Conservation (phyloP, 2,888 invertebrate species). For the Acronicta psi region DNA sequence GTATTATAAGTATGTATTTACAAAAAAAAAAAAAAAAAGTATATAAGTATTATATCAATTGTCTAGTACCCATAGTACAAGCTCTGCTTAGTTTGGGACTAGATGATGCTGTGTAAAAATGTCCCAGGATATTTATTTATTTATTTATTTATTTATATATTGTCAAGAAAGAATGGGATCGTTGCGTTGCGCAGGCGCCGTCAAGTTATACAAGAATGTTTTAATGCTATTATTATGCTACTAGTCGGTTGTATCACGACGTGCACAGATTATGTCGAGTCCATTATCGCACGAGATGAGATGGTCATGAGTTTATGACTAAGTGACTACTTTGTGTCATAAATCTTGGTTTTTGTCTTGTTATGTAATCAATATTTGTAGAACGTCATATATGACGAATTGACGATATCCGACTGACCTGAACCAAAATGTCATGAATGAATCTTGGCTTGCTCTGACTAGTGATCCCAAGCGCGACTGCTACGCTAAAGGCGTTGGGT, state of each 20-base stretch:
- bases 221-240: constrained; percentile 54
- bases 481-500: too few relatives aligned
- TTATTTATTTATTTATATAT: constrained; percentile 55
- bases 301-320: constrained; percentile 1
- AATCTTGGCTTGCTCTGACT: too few relatives aligned
- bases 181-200: constrained; percentile 39
- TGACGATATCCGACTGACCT: too few relatives aligned
- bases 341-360: constrained; percentile 2
- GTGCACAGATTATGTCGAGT: constrained; percentile 24
- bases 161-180: constrained; percentile 39
- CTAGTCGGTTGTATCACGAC: constrained; percentile 49
- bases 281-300: constrained; percentile 46
- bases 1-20: too few relatives aligned
- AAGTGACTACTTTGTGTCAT: background rate
- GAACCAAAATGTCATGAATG: too few relatives aligned
- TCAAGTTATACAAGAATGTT: constrained; percentile 36
- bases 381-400: background rate
- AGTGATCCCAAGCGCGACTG: too few relatives aligned
- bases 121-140: too few relatives aligned
- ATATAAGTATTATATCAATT: too few relatives aligned
- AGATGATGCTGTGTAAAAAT: too few relatives aligned
- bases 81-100: too few relatives aligned
- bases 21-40: too few relatives aligned
- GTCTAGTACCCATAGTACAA: too few relatives aligned
- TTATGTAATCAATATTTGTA: background rate